Conservation (phyloP, 1,140 invertebrate species). For the Aphaenogaster floridana region DNA sequence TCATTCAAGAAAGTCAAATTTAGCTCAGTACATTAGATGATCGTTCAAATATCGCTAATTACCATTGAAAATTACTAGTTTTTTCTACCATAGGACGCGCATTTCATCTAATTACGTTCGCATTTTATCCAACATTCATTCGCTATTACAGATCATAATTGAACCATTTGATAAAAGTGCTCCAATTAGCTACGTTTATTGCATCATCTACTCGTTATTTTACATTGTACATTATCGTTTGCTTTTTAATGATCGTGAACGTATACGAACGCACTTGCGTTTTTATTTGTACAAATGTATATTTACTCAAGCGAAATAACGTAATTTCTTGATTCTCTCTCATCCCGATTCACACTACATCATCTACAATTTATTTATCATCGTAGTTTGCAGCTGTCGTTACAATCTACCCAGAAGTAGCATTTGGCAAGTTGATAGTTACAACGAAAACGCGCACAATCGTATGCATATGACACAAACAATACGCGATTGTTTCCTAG, state of each 20-base stretch:
- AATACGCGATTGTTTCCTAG: not conserved
- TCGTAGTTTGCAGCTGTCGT: not conserved
- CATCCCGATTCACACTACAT: not conserved
- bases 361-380: slow-evolving; percentile 1
- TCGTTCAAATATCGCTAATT: not conserved
- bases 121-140: not conserved
- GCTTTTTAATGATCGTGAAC: not conserved
- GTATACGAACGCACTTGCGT: not conserved
- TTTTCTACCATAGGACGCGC: not conserved
- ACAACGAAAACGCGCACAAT: not conserved
- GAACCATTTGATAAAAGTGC: not conserved
- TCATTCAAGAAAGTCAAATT: not conserved
- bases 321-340: not conserved
- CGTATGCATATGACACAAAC: not conserved
- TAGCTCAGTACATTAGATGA: not conserved
- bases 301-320: not conserved
- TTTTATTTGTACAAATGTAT: not conserved
- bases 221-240: not conserved
- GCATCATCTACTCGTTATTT: not conserved
- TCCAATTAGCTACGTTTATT: not conserved
- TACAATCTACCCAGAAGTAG: not conserved
- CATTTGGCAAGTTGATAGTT: slow-evolving; percentile 10
- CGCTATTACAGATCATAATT: not conserved
- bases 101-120: not conserved
- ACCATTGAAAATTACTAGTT: slow-evolving; percentile 1